Conservation (phyloP, 2,888 invertebrate species). For the Automeris io region DNA sequence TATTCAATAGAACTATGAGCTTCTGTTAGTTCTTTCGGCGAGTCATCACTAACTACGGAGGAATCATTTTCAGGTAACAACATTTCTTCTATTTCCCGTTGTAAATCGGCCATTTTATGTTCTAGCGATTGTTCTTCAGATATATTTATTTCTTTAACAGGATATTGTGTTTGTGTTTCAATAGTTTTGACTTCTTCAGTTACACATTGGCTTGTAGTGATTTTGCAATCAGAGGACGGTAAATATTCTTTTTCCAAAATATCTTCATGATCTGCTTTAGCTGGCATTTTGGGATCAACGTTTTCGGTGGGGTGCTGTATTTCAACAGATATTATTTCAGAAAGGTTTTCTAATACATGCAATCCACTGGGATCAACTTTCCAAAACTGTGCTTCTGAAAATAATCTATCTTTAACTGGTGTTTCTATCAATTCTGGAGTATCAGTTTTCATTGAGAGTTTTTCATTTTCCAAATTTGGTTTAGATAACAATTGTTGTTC, state of each 20-base stretch:
- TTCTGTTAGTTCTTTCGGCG: conserved; percentile 48
- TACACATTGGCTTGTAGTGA: conserved; percentile 18
- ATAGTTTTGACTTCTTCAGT: conserved; percentile 23
- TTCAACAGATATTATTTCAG: conserved; percentile 45
- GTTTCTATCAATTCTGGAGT: conserved; percentile 55
- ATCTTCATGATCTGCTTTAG: conserved; percentile 10
- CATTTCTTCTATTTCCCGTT: conserved; percentile 71
- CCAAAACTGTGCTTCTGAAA: conserved; percentile 67
- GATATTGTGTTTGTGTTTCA: conserved; percentile 18
- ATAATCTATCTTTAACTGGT: conserved; percentile 60
- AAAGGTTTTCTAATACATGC: conserved; percentile 30
- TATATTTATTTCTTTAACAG: conserved; percentile 26
- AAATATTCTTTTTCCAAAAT: not conserved
- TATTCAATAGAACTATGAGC: conserved; percentile 46
- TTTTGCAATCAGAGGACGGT: not conserved
- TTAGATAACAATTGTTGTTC: conserved; percentile 21
- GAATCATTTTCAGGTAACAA: conserved; percentile 63
- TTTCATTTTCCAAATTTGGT: conserved; percentile 9
- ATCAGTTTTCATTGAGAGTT: conserved; percentile 20
- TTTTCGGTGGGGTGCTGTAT: conserved; percentile 21
- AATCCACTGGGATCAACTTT: conserved; percentile 48
- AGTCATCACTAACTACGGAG: conserved; percentile 50
- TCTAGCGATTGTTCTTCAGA: conserved; percentile 61
- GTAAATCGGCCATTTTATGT: conserved; percentile 67
- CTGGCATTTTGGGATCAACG: conserved; percentile 13